Evolutionary conservation across 2,797 vertebrate genomes (phyloP), one percentile per base, ranked within the genome.

Genomic region (Babyrousa celebensis): DNA sequence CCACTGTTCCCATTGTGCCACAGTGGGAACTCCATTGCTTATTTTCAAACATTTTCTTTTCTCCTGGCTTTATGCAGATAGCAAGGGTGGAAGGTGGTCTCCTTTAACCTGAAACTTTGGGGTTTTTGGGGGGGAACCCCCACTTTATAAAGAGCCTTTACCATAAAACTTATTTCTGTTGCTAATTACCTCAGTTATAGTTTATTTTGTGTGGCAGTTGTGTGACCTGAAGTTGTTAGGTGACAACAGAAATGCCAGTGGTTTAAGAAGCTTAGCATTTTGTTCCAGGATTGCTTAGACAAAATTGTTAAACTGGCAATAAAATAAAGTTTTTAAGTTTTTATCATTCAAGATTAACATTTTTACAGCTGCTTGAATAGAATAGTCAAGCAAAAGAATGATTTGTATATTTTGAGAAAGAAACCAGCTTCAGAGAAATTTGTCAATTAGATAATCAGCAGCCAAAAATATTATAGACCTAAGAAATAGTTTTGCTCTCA

Each of bases 381-480:
- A 54, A 27, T 83, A 40, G 12, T 72, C 32, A 92, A 86, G 52
- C 20, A 71, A 84, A 16, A 84, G 84, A 68, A 68, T 56, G 27
- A 90, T 65, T 80, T 65, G 32, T 89, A 12, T 48, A 48, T 86
- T 90, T 94, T 92, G 48, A 75, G 48, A 83, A 93, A 91, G 78
- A 93, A 87, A 71, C 15, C 32, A 78, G 27, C 36, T 83, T 91
- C 11, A 20, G 80, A 14, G 63, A 74, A 68, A 84, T 16, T 72
- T 32, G 36, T 36, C 21, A 74, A 43, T 86, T 71, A 60, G 40
- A 94, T 48, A 40, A 4, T 83, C 58, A 63, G 14, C 10, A 65
- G 8, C 43, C 1, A 87, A 68, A 83, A 54, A 71, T 87, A 89
- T 36, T 85, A 60, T 4, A 80, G 25, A 58, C 65, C 27, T 72